Base-by-base conservation (phyloP, 2,888 invertebrate species). In the Clepsis dumicolana region DNA sequence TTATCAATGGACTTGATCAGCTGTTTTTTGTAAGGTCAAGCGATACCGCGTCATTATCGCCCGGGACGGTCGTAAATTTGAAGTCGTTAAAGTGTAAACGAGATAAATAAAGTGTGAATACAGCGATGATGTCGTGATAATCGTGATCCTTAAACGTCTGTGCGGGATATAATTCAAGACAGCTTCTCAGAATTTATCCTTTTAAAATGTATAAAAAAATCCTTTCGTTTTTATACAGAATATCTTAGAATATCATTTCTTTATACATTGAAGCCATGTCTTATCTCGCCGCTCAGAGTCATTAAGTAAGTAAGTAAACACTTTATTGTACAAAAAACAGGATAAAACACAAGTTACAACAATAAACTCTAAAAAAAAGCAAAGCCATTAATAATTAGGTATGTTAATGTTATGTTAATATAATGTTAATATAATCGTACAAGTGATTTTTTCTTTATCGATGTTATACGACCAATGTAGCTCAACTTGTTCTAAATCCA, bases 61-160 rank as follows among this genome's bases (percentile, higher is more conserved):
- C 54, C 12, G 68, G 38, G 64, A 53, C 50, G 59, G 63, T 52
- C 57, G 24, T 68, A 68, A 68, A 64, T 64, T 59, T 10, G 0
- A 24, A 41, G 62, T 63, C 56, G 56, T 67, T 67, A 67, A 62
- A 67, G 50, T 24, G 53, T 63, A 63, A 62, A 67, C 48, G 62
- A 57, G 67, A 63, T 67, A 67, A 62, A 67, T 56, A 50, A 66
- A 50, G 67, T 67, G 62, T 67, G 62, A 67, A 67, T 38, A 63
- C 50, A 41, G 50, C 56, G 67, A 67, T 65, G 65, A 65, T 66
- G 54, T 50, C n/a, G 32, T 63, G 67, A 63, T 67, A 57, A 63
- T 57, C 27, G 21, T 56, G 50, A 59, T 41, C 59, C 62, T 38
- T 54, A 38, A 67, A 67, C 56, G 50, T 57, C 62, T 35, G 48